Percentiles rank a stretch among this genome's conserved stretches.
phyloP scores from a whole-genome alignment of 2,888 invertebrate genomes.

The Sympetrum striolatum region DNA sequence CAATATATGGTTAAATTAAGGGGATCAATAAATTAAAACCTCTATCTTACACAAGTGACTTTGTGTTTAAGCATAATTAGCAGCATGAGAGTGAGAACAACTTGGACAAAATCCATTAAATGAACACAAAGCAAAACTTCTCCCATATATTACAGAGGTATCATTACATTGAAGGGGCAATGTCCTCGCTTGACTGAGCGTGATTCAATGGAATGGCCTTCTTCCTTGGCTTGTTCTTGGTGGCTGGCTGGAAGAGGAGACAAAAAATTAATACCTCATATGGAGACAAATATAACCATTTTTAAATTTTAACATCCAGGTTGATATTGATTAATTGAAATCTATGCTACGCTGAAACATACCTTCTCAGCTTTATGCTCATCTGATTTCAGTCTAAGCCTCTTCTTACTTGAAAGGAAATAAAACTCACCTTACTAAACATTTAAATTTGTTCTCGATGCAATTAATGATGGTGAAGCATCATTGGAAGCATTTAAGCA shows the following conservation, averaged over 20 bases:
- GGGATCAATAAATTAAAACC: no score
- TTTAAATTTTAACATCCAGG: neutral
- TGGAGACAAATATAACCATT: neutral
- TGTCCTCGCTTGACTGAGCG: neutral
- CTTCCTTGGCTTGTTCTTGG: neutral
- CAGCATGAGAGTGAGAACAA: no score
- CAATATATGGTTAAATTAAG: no score
- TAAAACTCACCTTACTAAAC: neutral
- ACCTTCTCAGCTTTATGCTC: slow-evolving; percentile 6
- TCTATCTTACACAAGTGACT: no score
- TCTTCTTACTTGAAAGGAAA: neutral
- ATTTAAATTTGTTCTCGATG: no score
- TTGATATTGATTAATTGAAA: neutral
- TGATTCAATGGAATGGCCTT: neutral
- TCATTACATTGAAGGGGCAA: neutral
- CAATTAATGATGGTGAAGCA: no score
- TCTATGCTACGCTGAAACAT: neutral
- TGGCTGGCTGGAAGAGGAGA: neutral
- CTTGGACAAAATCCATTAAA: neutral
- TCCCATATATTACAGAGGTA: neutral
- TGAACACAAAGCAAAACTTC: neutral
- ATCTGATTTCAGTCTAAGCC: slow-evolving; percentile 16
- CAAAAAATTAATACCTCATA: neutral
- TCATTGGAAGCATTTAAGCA: no score
- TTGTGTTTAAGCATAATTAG: no score